phyloP scores from a whole-genome alignment of 1,140 invertebrate genomes.

The Diorhabda elongata region DNA sequence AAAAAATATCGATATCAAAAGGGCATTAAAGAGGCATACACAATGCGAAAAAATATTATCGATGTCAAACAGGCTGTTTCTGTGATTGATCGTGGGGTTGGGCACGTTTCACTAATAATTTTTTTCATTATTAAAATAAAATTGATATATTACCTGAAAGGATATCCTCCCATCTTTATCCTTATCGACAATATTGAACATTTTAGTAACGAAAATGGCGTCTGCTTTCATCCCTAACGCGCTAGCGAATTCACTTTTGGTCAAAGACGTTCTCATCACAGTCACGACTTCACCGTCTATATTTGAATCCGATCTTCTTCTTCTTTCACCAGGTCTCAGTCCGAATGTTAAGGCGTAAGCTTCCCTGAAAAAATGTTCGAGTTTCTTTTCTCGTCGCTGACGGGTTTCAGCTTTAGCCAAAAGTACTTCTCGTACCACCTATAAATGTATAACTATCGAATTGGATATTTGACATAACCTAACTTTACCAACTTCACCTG shows the following conservation, averaged over 20 bases:
- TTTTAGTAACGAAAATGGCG: conserved; percentile 96
- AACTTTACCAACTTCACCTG: conserved; percentile 50
- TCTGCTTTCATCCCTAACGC: conserved; percentile 95
- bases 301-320: conserved; percentile 65
- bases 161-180: conserved; percentile 93
- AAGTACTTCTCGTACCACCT: conserved; percentile 76
- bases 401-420: conserved; percentile 92
- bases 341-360: conserved; percentile 95
- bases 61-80: too few species aligned
- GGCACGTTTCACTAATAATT: too few species aligned
- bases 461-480: not conserved
- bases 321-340: conserved; percentile 68
- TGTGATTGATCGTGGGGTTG: too few species aligned
- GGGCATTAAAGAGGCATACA: too few species aligned
- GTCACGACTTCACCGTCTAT: conserved; percentile 82
- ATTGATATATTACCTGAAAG: conserved; percentile 65
- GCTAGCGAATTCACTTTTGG: conserved; percentile 93
- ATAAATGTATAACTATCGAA: conserved; percentile 19
- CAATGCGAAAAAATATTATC: too few species aligned
- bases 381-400: conserved; percentile 85
- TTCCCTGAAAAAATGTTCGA: conserved; percentile 98
- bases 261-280: conserved; percentile 89
- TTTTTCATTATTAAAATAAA: too few species aligned
- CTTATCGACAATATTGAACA: conserved; percentile 98
- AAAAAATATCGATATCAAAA: too few species aligned